Percentiles rank a stretch among this genome's conserved stretches.
Evolutionary conservation across 2,797 vertebrate species (phyloP).

Genomic region (Spea hammondii): DNA sequence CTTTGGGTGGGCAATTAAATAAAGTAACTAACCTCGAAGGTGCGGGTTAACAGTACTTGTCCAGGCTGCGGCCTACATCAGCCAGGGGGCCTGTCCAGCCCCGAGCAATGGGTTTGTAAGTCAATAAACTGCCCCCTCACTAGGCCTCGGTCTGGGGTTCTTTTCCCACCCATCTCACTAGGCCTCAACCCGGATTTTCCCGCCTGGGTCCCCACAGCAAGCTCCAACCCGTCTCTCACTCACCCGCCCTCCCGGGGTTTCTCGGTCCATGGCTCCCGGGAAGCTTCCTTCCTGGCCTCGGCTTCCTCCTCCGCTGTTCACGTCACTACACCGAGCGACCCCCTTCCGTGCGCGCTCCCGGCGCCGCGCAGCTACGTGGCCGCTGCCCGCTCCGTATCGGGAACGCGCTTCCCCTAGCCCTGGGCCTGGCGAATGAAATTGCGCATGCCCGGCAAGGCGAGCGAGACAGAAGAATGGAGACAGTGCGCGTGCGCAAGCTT

Average conservation of each 20-base stretch:
- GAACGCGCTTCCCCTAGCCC: slow-evolving; percentile 16
- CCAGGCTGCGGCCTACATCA: slow-evolving; percentile 10
- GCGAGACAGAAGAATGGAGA: neutral
- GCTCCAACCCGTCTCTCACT: slow-evolving; percentile 11
- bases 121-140: neutral
- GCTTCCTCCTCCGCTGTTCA: slow-evolving; percentile 47
- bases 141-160: slow-evolving; percentile 6
- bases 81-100: slow-evolving; percentile 8
- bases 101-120: neutral
- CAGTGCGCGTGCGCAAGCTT: neutral
- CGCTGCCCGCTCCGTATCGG: slow-evolving; percentile 41
- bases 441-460: neutral
- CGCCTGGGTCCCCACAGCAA: neutral
- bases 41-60: neutral
- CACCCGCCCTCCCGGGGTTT: slow-evolving; percentile 47
- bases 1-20: neutral
- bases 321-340: slow-evolving; percentile 47
- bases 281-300: slow-evolving; percentile 46
- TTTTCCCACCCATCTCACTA: slow-evolving; percentile 2
- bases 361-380: slow-evolving; percentile 50
- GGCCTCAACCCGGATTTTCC: slow-evolving; percentile 21
- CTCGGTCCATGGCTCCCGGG: slow-evolving; percentile 48
- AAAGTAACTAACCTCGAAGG: neutral
- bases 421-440: neutral
- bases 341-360: slow-evolving; percentile 47